Conservation (phyloP, 1,140 invertebrate species). For the Macrotrachela quadricornifera region DNA sequence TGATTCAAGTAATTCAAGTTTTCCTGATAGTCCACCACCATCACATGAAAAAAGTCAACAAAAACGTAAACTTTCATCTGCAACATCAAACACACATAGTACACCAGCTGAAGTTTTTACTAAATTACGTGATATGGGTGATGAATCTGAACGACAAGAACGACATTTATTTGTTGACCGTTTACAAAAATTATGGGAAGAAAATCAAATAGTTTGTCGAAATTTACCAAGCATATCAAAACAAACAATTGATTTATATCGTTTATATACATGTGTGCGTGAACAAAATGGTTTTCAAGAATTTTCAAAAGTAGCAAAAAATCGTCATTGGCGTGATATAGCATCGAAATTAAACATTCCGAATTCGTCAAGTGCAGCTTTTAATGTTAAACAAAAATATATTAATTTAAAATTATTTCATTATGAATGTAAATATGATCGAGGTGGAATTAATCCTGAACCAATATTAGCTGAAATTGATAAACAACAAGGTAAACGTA, state of each 20-base stretch:
- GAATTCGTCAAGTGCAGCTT: slow-evolving; percentile 36
- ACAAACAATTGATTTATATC: slow-evolving; percentile 86
- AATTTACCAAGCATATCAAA: slow-evolving; percentile 75
- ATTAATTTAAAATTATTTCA: slow-evolving; percentile 71
- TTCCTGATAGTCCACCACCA: too few species aligned
- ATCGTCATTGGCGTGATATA: slow-evolving; percentile 94
- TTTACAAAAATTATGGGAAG: slow-evolving; percentile 4
- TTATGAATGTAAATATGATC: slow-evolving; percentile 85
- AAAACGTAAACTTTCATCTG: too few species aligned
- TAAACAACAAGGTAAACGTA: neutral
- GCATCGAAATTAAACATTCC: too few species aligned
- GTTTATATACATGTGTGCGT: slow-evolving; percentile 76
- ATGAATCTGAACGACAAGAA: neutral
- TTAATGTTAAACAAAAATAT: slow-evolving; percentile 85
- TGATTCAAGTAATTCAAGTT: too few species aligned
- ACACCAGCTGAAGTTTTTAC: too few species aligned
- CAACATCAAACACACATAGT: too few species aligned
- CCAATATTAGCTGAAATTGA: slow-evolving; percentile 69
- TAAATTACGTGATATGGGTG: too few species aligned
- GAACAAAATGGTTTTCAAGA: slow-evolving; percentile 88
- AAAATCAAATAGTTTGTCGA: slow-evolving; percentile 3
- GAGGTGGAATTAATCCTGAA: slow-evolving; percentile 75
- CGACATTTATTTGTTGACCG: slow-evolving; percentile 2
- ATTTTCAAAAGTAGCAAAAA: slow-evolving; percentile 80
- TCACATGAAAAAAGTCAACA: too few species aligned